Conservation (phyloP, 2,797 vertebrate genomes). For the Nyctalus aviator region DNA sequence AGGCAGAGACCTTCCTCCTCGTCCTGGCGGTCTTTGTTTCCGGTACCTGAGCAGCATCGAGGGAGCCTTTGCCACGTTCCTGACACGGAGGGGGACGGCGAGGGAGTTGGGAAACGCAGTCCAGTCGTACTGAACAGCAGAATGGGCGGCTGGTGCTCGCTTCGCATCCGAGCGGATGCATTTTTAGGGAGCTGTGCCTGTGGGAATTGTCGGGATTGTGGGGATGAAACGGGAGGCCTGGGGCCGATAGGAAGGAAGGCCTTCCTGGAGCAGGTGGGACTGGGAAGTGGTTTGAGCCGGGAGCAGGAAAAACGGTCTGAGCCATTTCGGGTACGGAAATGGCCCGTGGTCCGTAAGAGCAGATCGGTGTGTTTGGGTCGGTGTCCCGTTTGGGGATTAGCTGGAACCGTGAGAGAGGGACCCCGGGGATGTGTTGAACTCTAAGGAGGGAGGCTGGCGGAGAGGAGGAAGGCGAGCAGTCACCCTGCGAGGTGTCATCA, state of each 20-base stretch:
- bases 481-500: conserved; percentile 38
- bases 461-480: conserved; percentile 2
- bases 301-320: not conserved
- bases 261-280: not conserved
- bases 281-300: not conserved
- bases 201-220: not conserved
- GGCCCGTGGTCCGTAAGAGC: not conserved
- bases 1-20: not conserved
- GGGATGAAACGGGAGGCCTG: not conserved
- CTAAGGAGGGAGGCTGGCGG: not conserved
- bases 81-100: not conserved
- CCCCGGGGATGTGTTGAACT: not conserved
- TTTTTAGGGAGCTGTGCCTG: not conserved
- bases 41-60: not conserved
- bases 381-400: conserved; percentile 11
- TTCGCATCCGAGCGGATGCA: not conserved
- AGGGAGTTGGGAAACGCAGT: not conserved
- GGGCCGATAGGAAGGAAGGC: not conserved
- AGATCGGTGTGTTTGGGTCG: not conserved
- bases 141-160: not conserved
- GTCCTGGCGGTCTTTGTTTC: not conserved
- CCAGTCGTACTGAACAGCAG: not conserved
- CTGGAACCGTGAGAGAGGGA: not conserved
- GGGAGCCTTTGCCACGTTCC: not conserved
- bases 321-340: not conserved